Evolutionary conservation across 2,113 vertebrate species (phyloP).

Genomic region (Nansenia antarctica): DNA sequence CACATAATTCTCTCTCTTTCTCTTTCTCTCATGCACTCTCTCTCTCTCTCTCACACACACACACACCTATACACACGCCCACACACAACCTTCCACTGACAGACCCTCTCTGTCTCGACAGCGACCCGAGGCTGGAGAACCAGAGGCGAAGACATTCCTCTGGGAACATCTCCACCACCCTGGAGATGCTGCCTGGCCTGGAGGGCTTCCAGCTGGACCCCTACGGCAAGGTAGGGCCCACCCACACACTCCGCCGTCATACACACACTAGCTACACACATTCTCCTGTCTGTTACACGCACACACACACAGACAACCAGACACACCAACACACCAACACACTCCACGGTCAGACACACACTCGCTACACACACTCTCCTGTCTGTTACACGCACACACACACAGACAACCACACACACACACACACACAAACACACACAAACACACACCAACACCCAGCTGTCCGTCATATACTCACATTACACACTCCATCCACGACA

Average conservation of each 20-base stretch:
- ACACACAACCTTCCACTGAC: too few relatives aligned
- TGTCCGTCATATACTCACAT: too few relatives aligned
- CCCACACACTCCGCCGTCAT: not conserved
- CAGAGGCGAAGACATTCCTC: slow-evolving; percentile 91
- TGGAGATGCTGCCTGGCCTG: slow-evolving; percentile 90
- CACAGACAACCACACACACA: too few relatives aligned
- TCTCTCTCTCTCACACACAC: not conserved
- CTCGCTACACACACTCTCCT: too few relatives aligned
- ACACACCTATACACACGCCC: not conserved
- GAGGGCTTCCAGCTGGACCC: slow-evolving; percentile 92
- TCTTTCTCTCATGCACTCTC: not conserved
- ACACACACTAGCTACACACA: too few relatives aligned
- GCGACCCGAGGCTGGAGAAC: slow-evolving; percentile 87
- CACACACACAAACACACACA: too few relatives aligned
- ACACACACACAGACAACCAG: too few relatives aligned
- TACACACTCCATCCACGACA: too few relatives aligned
- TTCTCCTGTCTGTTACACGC: not conserved
- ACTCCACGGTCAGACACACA: not conserved
- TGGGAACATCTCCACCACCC: slow-evolving; percentile 83
- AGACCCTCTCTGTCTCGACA: slow-evolving; percentile 46
- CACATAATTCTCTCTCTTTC: not conserved
- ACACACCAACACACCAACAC: too few relatives aligned
- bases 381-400: too few relatives aligned
- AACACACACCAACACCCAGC: too few relatives aligned
- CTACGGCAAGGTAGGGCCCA: slow-evolving; percentile 83